A percentile compares a stretch with the other conserved stretches of the same genome.
These are phyloP conservation scores for Dolichopus griseipennis DNA, from an alignment of 2,888 invertebrate genomes.

Conservation along the genomic window DNA sequence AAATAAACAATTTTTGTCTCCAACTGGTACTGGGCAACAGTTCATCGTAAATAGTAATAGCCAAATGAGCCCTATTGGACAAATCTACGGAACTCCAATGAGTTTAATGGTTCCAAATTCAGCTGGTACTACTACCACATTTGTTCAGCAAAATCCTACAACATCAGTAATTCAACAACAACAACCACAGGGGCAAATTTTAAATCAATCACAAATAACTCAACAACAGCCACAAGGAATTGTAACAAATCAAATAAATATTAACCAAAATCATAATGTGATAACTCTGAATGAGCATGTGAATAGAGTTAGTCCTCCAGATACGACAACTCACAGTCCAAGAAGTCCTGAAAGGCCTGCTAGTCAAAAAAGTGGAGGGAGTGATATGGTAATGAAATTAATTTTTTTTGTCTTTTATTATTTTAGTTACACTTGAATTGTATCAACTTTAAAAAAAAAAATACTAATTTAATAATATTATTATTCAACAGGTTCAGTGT, in stretches of 20 bases:
- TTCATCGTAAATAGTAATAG: slow-evolving; percentile 70
- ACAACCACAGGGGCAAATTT: slow-evolving; percentile 42
- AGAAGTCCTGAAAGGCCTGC: slow-evolving; percentile 49
- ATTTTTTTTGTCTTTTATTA: not conserved
- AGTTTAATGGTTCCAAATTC: slow-evolving; percentile 40
- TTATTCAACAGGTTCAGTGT: slow-evolving; percentile 61
- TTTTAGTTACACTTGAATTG: slow-evolving; percentile 1
- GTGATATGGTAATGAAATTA: slow-evolving; percentile 38
- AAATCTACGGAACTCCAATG: slow-evolving; percentile 42
- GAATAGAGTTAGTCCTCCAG: slow-evolving; percentile 59
- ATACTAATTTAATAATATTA: slow-evolving; percentile 46
- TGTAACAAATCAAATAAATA: slow-evolving; percentile 27
- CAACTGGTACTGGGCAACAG: slow-evolving; percentile 55
- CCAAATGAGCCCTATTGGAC: slow-evolving; percentile 63
- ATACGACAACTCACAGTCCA: slow-evolving; percentile 78
- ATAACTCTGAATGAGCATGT: slow-evolving; percentile 8
- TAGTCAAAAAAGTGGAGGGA: slow-evolving; percentile 41
- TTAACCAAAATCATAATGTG: slow-evolving; percentile 20
- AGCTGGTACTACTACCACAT: slow-evolving; percentile 50
- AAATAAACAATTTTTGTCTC: slow-evolving; percentile 66
- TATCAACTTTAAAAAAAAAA: not conserved
- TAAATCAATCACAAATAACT: slow-evolving; percentile 22
- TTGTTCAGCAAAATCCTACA: slow-evolving; percentile 76
- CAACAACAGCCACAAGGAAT: slow-evolving; percentile 41
- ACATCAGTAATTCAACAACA: slow-evolving; percentile 59